Evolutionary conservation across 2,113 vertebrate genomes (phyloP).

Genomic region (Paedocypris sp.): DNA sequence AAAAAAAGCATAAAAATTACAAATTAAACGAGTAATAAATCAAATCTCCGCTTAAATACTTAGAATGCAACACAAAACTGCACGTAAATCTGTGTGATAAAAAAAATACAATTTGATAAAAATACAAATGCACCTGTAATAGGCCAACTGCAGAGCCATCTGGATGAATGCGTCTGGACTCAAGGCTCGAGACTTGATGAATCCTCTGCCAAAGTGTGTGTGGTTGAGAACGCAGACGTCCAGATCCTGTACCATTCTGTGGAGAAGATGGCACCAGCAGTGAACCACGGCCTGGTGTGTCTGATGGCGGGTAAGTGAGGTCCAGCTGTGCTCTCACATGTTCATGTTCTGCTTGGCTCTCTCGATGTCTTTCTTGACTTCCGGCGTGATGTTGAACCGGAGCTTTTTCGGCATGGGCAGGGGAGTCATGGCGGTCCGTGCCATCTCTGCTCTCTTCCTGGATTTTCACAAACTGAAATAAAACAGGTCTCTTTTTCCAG

Average conservation of each 20-base stretch:
- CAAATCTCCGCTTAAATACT: not conserved
- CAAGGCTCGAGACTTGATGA: conserved; percentile 75
- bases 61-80: too few species aligned
- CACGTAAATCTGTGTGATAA: too few species aligned
- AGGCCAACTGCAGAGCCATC: conserved; percentile 84
- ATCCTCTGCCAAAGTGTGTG: conserved; percentile 77
- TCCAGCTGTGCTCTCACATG: too few species aligned
- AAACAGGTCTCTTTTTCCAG: too few species aligned
- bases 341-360: conserved; percentile 91
- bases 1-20: too few species aligned
- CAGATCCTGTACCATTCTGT: conserved; percentile 85
- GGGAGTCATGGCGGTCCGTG: conserved; percentile 71
- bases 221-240: conserved; percentile 77
- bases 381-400: conserved; percentile 90
- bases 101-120: not conserved
- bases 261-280: conserved; percentile 6
- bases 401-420: conserved; percentile 85
- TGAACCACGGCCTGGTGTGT: too few species aligned
- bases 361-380: conserved; percentile 91
- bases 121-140: conserved; percentile 68
- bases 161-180: conserved; percentile 92
- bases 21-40: not conserved
- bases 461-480: too few species aligned
- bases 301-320: too few species aligned
- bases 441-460: conserved; percentile 69